Conservation (phyloP, 1,140 invertebrate genomes). For the Bacillus rossius region DNA sequence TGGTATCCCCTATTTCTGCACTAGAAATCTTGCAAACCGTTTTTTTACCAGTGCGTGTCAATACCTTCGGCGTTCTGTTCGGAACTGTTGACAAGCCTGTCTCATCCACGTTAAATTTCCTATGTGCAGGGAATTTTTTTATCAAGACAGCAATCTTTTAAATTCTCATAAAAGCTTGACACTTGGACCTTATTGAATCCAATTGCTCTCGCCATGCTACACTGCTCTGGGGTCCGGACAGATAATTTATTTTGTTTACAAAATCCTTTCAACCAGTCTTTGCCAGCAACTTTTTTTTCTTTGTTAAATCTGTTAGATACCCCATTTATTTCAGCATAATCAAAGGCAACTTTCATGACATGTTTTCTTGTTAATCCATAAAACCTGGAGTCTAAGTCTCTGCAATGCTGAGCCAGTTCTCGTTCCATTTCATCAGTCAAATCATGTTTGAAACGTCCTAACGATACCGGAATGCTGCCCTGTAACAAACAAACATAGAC, state of each 20-base stretch:
- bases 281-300: constrained; percentile 19
- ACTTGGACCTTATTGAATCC: constrained; percentile 25
- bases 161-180: constrained; percentile 23
- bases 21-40: constrained; percentile 20
- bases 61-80: constrained; percentile 9
- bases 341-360: constrained; percentile 25
- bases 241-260: constrained; percentile 18
- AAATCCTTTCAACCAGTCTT: constrained; percentile 27
- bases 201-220: constrained; percentile 1
- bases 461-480: too few species aligned
- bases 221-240: too few species aligned
- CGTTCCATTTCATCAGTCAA: constrained; percentile 20
- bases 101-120: too few species aligned
- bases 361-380: constrained; percentile 25
- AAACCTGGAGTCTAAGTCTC: constrained; percentile 15
- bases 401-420: constrained; percentile 10
- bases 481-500: too few species aligned
- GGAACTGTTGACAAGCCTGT: too few species aligned
- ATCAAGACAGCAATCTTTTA: not conserved
- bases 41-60: constrained; percentile 13
- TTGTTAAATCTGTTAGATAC: constrained; percentile 19
- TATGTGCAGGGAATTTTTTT: too few species aligned
- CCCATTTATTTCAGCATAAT: constrained; percentile 25
- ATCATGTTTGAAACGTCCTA: not conserved
- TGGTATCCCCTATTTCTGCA: constrained; percentile 31